phyloP scores from a whole-genome alignment of 2,113 vertebrate genomes.

The Sus scrofa region T2T-Sscrofa CM000820.6:40268001-40268500 shows the following conservation, averaged over 20 bases:
- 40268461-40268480: conserved; percentile 70
- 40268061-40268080: not conserved
- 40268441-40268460: conserved; percentile 74
- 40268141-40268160: conserved; percentile 1
- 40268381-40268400: conserved; percentile 60
- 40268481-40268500: conserved; percentile 66
- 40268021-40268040: not conserved
- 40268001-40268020: conserved; percentile 26
- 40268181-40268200: conserved; percentile 44
- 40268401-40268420: conserved; percentile 77
- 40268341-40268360: not conserved
- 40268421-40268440: conserved; percentile 78
- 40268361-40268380: conserved; percentile 63
- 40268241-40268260: conserved; percentile 49
- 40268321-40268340: conserved; percentile 57
- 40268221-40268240: conserved; percentile 58
- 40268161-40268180: not conserved
- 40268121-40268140: conserved; percentile 45
- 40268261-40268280: not conserved
- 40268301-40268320: conserved; percentile 32
- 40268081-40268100: conserved; percentile 24
- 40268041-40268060: not conserved
- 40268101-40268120: conserved; percentile 27
- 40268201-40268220: not conserved
- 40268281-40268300: conserved; percentile 67